phyloP scores from a whole-genome alignment of 2,888 invertebrate species.

The Dynastes tityus region DNA sequence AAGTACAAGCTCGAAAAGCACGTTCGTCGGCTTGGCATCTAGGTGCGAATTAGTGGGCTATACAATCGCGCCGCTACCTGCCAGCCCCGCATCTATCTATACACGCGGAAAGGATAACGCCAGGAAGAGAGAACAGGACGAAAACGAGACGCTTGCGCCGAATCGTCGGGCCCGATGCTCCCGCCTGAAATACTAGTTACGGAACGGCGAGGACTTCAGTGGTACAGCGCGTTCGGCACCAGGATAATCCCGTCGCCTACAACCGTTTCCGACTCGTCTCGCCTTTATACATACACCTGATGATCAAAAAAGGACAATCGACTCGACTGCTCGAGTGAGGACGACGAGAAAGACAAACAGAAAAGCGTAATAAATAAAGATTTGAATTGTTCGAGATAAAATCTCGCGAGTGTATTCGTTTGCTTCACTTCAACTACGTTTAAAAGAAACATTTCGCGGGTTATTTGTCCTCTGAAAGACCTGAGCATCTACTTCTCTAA shows the following conservation, averaged over 20 bases:
- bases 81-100: not conserved
- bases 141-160: conserved; percentile 27
- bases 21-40: conserved; percentile 21
- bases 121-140: conserved; percentile 15
- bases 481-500: too few species aligned
- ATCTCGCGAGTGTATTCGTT: too few species aligned
- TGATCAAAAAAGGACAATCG: not conserved
- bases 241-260: not conserved
- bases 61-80: conserved; percentile 12
- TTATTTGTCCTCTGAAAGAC: too few species aligned
- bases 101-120: conserved; percentile 30
- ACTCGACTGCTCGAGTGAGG: too few species aligned
- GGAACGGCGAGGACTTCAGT: conserved; percentile 32
- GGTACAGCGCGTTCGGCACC: conserved; percentile 20
- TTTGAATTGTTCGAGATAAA: too few species aligned
- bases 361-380: not conserved
- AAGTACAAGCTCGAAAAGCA: conserved; percentile 24
- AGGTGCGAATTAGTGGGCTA: conserved; percentile 37
- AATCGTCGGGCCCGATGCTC: conserved; percentile 2
- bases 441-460: too few species aligned
- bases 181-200: conserved; percentile 33
- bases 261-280: not conserved
- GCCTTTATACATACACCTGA: not conserved
- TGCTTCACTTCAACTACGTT: too few species aligned
- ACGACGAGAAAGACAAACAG: not conserved